phyloP scores from a whole-genome alignment of 2,888 invertebrate species.

The Callinectes sapidus region DNA sequence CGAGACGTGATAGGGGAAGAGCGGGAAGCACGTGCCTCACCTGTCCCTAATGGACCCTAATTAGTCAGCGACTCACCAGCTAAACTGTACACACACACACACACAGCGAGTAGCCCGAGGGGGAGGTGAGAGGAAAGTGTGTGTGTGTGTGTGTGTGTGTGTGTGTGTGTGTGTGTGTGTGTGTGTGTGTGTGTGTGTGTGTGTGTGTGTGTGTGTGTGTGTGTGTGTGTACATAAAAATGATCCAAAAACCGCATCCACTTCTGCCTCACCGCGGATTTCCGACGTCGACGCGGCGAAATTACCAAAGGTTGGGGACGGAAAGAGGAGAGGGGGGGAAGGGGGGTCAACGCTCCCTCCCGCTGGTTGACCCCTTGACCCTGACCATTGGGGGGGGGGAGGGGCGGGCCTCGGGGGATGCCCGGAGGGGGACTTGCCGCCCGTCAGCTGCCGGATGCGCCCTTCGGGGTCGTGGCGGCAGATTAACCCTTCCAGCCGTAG shows the following conservation, averaged over 20 bases:
- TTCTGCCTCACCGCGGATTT: slow-evolving; percentile 28
- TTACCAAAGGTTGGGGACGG: neutral
- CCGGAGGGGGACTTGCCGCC: slow-evolving; percentile 28
- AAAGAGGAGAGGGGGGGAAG: neutral
- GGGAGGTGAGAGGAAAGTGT: neutral
- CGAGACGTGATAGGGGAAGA: neutral
- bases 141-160: neutral
- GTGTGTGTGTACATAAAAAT: neutral
- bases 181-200: neutral
- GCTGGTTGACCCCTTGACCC: slow-evolving; percentile 54
- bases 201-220: neutral
- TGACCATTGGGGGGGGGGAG: slow-evolving; percentile 5
- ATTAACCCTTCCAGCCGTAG: slow-evolving; percentile 48
- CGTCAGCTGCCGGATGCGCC: slow-evolving; percentile 63
- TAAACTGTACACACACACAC: neutral
- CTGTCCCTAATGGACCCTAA: neutral
- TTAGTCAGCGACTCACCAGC: neutral
- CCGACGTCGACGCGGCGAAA: slow-evolving; percentile 7
- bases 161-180: neutral
- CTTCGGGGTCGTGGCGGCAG: slow-evolving; percentile 44
- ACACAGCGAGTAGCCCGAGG: neutral
- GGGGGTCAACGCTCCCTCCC: neutral
- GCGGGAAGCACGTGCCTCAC: neutral
- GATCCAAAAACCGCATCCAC: slow-evolving; percentile 12
- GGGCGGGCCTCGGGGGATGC: slow-evolving; percentile 41